Evolutionary conservation across 2,888 invertebrate species (phyloP).

Genomic region (Terebella lapidaria): DNA sequence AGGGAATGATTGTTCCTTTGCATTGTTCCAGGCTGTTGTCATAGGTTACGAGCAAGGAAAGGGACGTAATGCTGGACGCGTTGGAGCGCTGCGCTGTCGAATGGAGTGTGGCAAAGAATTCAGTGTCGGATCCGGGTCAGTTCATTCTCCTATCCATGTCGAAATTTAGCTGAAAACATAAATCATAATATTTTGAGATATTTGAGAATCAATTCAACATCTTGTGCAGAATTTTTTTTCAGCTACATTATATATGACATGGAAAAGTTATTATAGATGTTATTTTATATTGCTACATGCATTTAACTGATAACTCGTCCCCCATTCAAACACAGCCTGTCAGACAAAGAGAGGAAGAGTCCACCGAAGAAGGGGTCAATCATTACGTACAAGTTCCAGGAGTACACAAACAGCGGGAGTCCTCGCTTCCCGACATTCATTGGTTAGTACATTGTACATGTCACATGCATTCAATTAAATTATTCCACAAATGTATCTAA

Average conservation of each 20-base stretch:
- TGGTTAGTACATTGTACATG: too few relatives aligned
- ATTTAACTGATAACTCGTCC: not conserved
- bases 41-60: constrained; percentile 44
- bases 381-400: constrained; percentile 49
- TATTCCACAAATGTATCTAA: too few relatives aligned
- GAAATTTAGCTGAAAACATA: not conserved
- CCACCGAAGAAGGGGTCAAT: constrained; percentile 47
- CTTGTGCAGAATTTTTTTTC: too few relatives aligned
- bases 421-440: constrained; percentile 45
- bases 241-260: not conserved
- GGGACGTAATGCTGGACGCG: constrained; percentile 31
- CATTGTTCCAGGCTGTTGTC: constrained; percentile 36
- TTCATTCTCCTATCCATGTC: not conserved
- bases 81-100: constrained; percentile 39
- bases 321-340: constrained; percentile 37
- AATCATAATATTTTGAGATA: not conserved
- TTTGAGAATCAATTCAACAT: not conserved
- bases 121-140: constrained; percentile 46
- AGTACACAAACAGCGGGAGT: constrained; percentile 41
- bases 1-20: not conserved
- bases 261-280: not conserved
- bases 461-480: too few relatives aligned
- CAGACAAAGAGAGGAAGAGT: constrained; percentile 37
- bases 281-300: not conserved
- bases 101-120: constrained; percentile 47